These are phyloP conservation scores for Drosophila fungiperda DNA, from an alignment of 2,888 invertebrate species.

Conservation along the genomic window DNA sequence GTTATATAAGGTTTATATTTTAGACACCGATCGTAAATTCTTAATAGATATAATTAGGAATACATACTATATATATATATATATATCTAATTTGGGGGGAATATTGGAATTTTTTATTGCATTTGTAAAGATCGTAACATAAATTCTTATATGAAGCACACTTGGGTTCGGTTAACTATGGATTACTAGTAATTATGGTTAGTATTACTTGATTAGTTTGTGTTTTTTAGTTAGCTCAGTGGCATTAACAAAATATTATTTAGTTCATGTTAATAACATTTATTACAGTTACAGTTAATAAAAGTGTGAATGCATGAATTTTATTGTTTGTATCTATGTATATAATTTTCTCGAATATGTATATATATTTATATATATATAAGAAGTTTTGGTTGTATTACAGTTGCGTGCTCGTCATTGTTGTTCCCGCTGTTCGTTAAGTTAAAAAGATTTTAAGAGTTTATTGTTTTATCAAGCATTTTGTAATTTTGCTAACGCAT, in stretches of 20 bases:
- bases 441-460: slow-evolving; percentile 41
- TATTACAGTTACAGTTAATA: slow-evolving; percentile 49
- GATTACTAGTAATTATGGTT: slow-evolving; percentile 45
- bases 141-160: slow-evolving; percentile 83
- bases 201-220: slow-evolving; percentile 34
- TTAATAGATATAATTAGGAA: slow-evolving; percentile 46
- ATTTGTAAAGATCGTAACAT: slow-evolving; percentile 70
- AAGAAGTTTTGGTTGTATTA: slow-evolving; percentile 67
- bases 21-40: slow-evolving; percentile 54
- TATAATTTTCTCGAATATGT: slow-evolving; percentile 17
- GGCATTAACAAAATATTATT: slow-evolving; percentile 65
- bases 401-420: slow-evolving; percentile 71
- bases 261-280: slow-evolving; percentile 59
- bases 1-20: slow-evolving; percentile 43
- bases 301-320: slow-evolving; percentile 30
- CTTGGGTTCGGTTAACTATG: slow-evolving; percentile 79
- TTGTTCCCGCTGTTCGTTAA: slow-evolving; percentile 70
- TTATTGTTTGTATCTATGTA: slow-evolving; percentile 13
- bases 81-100: slow-evolving; percentile 40
- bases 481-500: slow-evolving; percentile 42
- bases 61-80: slow-evolving; percentile 51
- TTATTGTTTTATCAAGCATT: slow-evolving; percentile 50
- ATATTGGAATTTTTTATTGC: slow-evolving; percentile 49
- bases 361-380: slow-evolving; percentile 16
- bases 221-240: slow-evolving; percentile 9